Conservation (phyloP, 2,888 invertebrate species). For the Cacoxenus indagator region DNA sequence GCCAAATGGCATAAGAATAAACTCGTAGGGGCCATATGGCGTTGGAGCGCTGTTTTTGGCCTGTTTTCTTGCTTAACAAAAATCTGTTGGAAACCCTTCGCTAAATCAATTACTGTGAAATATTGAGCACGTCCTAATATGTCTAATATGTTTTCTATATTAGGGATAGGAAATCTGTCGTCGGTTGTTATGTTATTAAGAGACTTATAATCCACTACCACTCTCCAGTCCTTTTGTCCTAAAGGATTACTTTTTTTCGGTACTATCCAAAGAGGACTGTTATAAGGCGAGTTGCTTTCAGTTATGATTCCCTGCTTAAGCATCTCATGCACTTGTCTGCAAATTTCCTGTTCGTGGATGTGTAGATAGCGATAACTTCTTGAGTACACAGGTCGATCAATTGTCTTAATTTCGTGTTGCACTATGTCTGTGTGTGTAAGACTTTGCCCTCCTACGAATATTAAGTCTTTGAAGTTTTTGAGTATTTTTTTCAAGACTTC, state of each 20-base stretch:
- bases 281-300: background rate
- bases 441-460: background rate
- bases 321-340: too few species aligned
- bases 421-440: background rate
- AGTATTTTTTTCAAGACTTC: background rate
- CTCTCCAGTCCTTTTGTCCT: background rate
- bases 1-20: conserved; percentile 26
- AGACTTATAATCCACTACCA: background rate
- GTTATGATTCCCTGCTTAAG: too few species aligned
- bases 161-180: background rate
- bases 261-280: background rate
- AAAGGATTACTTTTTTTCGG: background rate
- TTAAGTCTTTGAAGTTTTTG: background rate
- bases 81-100: conserved; percentile 26
- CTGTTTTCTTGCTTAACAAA: conserved; percentile 23
- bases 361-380: too few species aligned
- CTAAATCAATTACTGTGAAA: conserved; percentile 15
- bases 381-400: too few species aligned
- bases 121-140: too few species aligned
- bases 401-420: conserved; percentile 6
- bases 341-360: too few species aligned
- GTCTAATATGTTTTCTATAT: conserved; percentile 3
- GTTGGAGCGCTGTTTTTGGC: conserved; percentile 27
- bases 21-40: conserved; percentile 25
- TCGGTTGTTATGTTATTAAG: background rate